Conservation (phyloP, 2,113 vertebrate genomes). For the Thamnaconus septentrionalis region DNA sequence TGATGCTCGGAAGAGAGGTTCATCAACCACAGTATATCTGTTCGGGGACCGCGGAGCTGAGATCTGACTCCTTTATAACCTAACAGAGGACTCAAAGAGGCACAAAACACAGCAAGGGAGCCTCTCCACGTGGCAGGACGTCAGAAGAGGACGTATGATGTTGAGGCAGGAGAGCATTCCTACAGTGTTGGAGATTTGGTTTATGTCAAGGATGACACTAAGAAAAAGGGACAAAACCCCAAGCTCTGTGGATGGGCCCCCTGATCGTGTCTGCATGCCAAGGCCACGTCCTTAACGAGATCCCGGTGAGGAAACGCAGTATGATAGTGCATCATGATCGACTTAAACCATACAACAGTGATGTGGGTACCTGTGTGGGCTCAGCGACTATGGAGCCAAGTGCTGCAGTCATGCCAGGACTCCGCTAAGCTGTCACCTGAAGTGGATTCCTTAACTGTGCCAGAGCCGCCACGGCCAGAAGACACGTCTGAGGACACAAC, state of each 20-base stretch:
- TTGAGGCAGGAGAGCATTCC: not conserved
- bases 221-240: conserved; percentile 1
- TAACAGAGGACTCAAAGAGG: not conserved
- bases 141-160: not conserved
- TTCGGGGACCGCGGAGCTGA: not conserved
- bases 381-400: not conserved
- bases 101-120: not conserved
- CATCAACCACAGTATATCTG: not conserved
- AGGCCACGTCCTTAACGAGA: not conserved
- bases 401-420: not conserved
- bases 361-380: not conserved
- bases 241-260: not conserved
- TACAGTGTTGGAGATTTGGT: conserved; percentile 1
- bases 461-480: too few relatives aligned
- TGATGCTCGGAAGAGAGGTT: not conserved
- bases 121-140: not conserved
- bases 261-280: not conserved
- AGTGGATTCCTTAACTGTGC: not conserved
- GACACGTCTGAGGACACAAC: not conserved
- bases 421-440: not conserved
- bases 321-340: not conserved
- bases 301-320: not conserved
- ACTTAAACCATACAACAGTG: not conserved
- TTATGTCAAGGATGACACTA: not conserved
- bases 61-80: not conserved